Conservation (phyloP, 2,113 vertebrate genomes). For the Todiramphus saurophagus region DNA sequence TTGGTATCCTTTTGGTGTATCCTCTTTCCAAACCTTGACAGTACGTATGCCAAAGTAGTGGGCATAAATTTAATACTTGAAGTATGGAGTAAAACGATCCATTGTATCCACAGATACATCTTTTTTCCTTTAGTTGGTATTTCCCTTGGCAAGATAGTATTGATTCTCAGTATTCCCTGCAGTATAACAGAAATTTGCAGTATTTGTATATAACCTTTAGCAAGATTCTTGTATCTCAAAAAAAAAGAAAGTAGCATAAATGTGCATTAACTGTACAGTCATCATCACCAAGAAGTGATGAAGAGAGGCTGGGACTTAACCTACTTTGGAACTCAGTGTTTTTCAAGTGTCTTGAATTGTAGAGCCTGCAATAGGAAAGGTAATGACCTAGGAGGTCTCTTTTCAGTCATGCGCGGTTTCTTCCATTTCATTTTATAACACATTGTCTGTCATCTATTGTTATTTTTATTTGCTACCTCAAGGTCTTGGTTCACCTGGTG, state of each 20-base stretch:
- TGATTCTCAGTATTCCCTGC: background rate
- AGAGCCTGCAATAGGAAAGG: background rate
- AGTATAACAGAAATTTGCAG: background rate
- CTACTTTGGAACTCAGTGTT: background rate
- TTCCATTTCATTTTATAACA: background rate
- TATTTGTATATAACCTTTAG: background rate
- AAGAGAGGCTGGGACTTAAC: background rate
- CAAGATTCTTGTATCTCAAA: background rate
- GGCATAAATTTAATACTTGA: conserved; percentile 7
- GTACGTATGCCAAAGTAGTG: background rate
- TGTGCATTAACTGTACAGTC: background rate
- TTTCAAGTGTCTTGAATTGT: background rate
- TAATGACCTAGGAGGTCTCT: background rate
- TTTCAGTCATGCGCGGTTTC: background rate
- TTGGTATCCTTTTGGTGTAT: background rate
- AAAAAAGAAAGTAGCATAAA: background rate
- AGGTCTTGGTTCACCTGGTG: conserved; percentile 31
- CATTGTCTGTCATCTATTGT: background rate
- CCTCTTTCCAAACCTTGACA: conserved; percentile 12
- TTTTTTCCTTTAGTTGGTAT: background rate
- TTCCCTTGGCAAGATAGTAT: background rate
- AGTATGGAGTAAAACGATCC: background rate
- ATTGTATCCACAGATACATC: background rate
- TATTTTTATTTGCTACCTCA: conserved; percentile 50
- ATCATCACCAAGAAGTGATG: background rate